Percentiles rank a stretch among this genome's conserved stretches.
phyloP scores from a whole-genome alignment of 1,140 invertebrate species.

The Drosophila neocordata region DNA sequence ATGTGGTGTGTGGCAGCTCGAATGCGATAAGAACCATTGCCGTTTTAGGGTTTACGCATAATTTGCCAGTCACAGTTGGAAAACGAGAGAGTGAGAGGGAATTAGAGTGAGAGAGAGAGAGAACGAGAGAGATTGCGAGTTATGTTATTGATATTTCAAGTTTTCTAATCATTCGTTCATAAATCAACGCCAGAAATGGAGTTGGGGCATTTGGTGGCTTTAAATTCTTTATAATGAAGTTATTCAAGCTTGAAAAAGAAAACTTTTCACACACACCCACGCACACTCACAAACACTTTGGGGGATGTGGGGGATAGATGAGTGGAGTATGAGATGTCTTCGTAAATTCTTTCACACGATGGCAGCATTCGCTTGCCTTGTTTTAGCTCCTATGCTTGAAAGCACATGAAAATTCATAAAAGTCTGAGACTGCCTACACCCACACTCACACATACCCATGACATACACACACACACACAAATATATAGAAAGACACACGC shows the following conservation, averaged over 20 bases:
- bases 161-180: conserved; percentile 52
- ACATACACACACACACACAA: conserved; percentile 28
- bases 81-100: no score
- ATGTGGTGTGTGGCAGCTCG: neutral
- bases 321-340: conserved; percentile 42
- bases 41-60: conserved; percentile 41
- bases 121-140: neutral
- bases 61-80: conserved; percentile 39
- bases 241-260: conserved; percentile 71
- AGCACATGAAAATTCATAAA: conserved; percentile 77
- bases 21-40: conserved; percentile 65
- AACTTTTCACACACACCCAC: conserved; percentile 47
- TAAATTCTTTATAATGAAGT: conserved; percentile 73
- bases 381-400: conserved; percentile 55
- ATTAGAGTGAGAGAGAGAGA: no score
- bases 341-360: conserved; percentile 62
- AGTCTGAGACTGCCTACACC: conserved; percentile 54
- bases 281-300: conserved; percentile 13
- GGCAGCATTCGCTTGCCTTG: conserved; percentile 50
- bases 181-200: conserved; percentile 61
- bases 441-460: neutral
- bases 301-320: neutral
- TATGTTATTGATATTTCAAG: conserved; percentile 33
- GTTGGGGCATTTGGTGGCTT: conserved; percentile 43
- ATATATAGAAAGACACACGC: conserved; percentile 17